phyloP scores from a whole-genome alignment of 2,888 invertebrate species.

The Minunthozetes semirufus region DNA sequence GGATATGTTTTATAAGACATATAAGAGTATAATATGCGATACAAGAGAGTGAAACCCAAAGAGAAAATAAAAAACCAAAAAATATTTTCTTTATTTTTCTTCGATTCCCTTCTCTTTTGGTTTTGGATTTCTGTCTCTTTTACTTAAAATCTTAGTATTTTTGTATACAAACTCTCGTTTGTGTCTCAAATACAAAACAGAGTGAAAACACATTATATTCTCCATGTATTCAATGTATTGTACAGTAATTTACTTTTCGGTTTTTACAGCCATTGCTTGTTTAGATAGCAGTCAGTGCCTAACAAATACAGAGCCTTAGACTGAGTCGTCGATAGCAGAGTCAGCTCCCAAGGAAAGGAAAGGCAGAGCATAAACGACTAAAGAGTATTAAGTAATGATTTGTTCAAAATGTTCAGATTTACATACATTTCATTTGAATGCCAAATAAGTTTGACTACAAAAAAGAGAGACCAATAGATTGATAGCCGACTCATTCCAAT shows the following conservation, averaged over 20 bases:
- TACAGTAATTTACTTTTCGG: slow-evolving; percentile 6
- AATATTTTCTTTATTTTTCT: neutral
- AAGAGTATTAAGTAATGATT: slow-evolving; percentile 9
- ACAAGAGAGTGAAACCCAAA: neutral
- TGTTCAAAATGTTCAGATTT: slow-evolving; percentile 12
- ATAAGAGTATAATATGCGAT: neutral
- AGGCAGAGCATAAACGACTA: neutral
- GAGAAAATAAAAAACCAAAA: neutral
- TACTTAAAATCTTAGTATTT: neutral
- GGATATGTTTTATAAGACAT: neutral
- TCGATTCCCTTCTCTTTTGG: neutral
- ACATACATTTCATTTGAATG: slow-evolving; percentile 4
- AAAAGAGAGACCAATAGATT: neutral
- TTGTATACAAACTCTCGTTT: neutral
- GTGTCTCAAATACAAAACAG: neutral
- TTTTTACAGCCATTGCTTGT: slow-evolving; percentile 9
- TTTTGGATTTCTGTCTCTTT: neutral
- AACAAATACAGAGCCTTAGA: neutral
- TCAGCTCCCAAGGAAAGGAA: neutral
- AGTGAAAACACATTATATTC: neutral
- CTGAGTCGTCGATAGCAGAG: neutral
- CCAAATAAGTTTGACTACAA: neutral
- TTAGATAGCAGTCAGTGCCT: neutral
- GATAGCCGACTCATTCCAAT: neutral
- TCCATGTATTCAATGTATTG: neutral